Base-by-base conservation (phyloP, 2,113 vertebrate species). In the Hipposideros armiger region DNA sequence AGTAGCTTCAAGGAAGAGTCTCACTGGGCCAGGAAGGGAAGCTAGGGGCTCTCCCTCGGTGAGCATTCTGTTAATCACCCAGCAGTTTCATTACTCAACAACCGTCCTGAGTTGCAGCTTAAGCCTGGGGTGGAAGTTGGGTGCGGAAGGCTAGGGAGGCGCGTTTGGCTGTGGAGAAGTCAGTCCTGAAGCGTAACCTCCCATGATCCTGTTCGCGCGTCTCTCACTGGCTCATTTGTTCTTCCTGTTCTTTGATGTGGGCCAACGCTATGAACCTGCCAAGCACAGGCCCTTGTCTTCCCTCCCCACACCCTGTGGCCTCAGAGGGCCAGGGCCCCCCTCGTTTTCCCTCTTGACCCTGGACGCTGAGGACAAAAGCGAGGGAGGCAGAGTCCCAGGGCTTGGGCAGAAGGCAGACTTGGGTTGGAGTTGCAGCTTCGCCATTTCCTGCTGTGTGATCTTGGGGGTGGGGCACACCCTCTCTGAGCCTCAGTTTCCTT, bases 171-270 rank as follows among this genome's bases (percentile, higher is more conserved):
- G 15, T 45, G n/a, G 20, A 20, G 36, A 30, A 26, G 26, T 1
- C 1, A 0, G 0, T 77, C 72, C 22, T 77, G n/a, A 7, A 28
- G 54, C 2, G 0, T 60, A 10, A 2, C 13, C 40, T 13, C 11
- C 30, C 7, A 4, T 10, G 28, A 7, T 30, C 36, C 76, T 47
- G 47, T 7, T 8, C 0, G 0, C 42, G 5, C 4, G 22, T 47
- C 42, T 32, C 60, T 17, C 5, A 0, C 20, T 15, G 45, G n/a
- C 24, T 52, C 30, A 0, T 70, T 30, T 2, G 19, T 14, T 67
- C 40, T 47, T 83, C 8, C 5, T 40, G 64, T n/a, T 84, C 30
- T 32, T 19, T 7, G 9, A 9, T 28, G 6, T 2, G 15, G 28
- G 36, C 76, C 77, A 22, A 5, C 3, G 2, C 60, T 26, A 1